These are phyloP conservation scores for Chloroclystis v-ata DNA, from an alignment of 2,888 invertebrate genomes.

Conservation along the genomic window DNA sequence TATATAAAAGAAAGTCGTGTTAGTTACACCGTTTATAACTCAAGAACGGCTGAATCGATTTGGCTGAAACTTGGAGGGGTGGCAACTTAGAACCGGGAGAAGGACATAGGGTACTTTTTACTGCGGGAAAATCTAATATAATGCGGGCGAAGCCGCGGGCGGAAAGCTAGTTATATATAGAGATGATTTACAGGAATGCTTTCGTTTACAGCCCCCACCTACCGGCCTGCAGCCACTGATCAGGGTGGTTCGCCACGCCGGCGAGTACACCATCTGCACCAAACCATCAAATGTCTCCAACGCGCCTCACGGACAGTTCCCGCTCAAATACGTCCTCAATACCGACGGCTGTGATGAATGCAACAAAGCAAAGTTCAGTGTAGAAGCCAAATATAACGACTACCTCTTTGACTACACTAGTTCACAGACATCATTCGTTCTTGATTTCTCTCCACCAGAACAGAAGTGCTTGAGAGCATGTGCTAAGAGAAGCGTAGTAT, in stretches of 20 bases:
- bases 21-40: too few relatives aligned
- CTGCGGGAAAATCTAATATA: too few relatives aligned
- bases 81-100: too few relatives aligned
- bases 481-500: conserved; percentile 45
- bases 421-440: conserved; percentile 62
- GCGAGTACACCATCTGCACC: conserved; percentile 63
- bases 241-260: conserved; percentile 58
- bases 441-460: conserved; percentile 67
- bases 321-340: conserved; percentile 66
- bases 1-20: too few relatives aligned
- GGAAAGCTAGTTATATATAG: too few relatives aligned
- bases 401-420: conserved; percentile 68
- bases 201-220: conserved; percentile 16
- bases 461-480: conserved; percentile 52
- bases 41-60: too few relatives aligned
- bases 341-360: conserved; percentile 32
- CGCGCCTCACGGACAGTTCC: conserved; percentile 62
- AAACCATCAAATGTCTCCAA: conserved; percentile 61
- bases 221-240: conserved; percentile 49
- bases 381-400: conserved; percentile 69
- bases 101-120: too few relatives aligned
- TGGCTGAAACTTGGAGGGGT: too few relatives aligned
- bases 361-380: conserved; percentile 51
- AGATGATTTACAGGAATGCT: too few relatives aligned
- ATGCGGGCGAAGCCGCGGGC: too few relatives aligned